These are phyloP conservation scores for Leguminivora glycinivorella DNA, from an alignment of 1,140 invertebrate species.

Conservation along the genomic window DNA sequence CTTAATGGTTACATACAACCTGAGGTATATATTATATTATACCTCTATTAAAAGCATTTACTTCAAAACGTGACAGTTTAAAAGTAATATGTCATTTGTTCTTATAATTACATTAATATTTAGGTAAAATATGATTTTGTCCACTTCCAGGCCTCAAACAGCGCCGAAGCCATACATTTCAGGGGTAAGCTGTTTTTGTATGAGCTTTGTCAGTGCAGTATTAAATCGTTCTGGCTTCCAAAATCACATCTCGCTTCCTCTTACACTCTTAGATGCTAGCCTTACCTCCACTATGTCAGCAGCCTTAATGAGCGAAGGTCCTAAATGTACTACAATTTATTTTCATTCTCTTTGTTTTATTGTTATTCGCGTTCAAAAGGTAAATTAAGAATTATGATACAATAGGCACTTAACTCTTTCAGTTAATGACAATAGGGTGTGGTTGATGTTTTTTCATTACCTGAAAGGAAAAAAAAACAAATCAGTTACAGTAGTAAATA, in stretches of 20 bases:
- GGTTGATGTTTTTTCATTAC: conserved; percentile 16
- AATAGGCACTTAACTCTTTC: conserved; percentile 39
- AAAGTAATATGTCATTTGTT: too few relatives aligned
- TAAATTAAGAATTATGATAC: conserved; percentile 37
- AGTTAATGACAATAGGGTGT: conserved; percentile 4
- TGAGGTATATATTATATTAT: too few relatives aligned
- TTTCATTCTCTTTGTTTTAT: conserved; percentile 17
- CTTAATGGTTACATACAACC: too few relatives aligned
- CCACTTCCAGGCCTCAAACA: too few relatives aligned
- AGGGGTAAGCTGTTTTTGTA: too few relatives aligned
- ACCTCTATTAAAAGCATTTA: too few relatives aligned
- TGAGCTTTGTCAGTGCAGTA: too few relatives aligned
- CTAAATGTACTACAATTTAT: conserved; percentile 7
- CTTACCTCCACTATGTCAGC: conserved; percentile 35
- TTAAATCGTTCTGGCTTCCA: too few relatives aligned
- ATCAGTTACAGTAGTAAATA: not conserved
- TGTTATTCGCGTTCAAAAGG: conserved; percentile 5
- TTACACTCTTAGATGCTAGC: conserved; percentile 41
- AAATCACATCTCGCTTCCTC: conserved; percentile 31
- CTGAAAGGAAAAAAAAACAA: conserved; percentile 17
- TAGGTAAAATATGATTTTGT: too few relatives aligned
- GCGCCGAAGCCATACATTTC: too few relatives aligned
- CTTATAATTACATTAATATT: too few relatives aligned
- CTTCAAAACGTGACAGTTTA: too few relatives aligned
- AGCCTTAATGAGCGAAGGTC: not conserved